Base-by-base conservation (phyloP, 1,140 invertebrate species). In the Muscidifurax raptorellus region DNA sequence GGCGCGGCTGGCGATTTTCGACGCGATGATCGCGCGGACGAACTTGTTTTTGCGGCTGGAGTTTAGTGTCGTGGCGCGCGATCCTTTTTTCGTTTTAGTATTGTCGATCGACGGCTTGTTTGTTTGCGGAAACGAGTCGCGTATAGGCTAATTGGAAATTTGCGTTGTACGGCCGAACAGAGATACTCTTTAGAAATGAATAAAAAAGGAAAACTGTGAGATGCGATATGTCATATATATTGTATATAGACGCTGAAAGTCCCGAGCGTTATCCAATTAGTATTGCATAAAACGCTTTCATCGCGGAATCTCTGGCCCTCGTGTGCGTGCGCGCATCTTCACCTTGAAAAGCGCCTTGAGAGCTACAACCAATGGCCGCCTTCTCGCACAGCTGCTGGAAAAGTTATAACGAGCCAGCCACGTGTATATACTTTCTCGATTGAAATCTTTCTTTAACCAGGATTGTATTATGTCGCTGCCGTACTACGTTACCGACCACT, bases 351-450 rank as follows among this genome's bases (percentile, higher is more conserved):
- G 30, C 72, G 13, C 22, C 47, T n/a, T 4, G 36, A 6, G 9
- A 40, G 36, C 36, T 4, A 30, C 15, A 47, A 47, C 52, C 32
- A 69, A 36, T 74, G 47, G 72, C 80, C 83, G 87, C 86, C 83
- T 22, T 18, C 52, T 59, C 22, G 18, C 52, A n/a, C 52, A 59
- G 52, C 52, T 59, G 52, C 52, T 22, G 52, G 69, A 32, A 74
- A 74, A 74, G 72, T 74, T 74, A 74, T 74, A 74, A 74, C 72
- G 72, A 74, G 72, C 72, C 22, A n/a, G 72, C 22, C 30, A 27
- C 2, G 64, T 15, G 59, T 64, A 15, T 64, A 15, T 69, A 69
- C 52, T 59, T 59, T 22, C 52, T 59, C 52, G 52, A 6, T 7
- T 59, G 52, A 59, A 59, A 59, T 28, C 66, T 3, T 69, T 27